Percentiles rank a stretch among this genome's conserved stretches.
Conservation (phyloP, 1,140 invertebrate species). For the Chrysopa pallens region DNA sequence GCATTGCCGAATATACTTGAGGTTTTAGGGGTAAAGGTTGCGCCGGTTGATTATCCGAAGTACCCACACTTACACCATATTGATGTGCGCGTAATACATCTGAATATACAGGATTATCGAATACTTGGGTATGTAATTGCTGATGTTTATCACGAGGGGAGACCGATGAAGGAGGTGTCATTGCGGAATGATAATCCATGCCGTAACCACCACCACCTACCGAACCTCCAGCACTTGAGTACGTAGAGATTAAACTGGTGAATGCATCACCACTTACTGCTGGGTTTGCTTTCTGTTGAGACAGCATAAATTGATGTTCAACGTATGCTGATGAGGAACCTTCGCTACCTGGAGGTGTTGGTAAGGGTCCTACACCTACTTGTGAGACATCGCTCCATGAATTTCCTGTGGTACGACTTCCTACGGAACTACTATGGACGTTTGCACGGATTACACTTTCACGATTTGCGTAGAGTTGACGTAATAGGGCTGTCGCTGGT, state of each 20-base stretch:
- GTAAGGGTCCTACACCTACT: conserved; percentile 44
- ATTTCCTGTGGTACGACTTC: conserved; percentile 32
- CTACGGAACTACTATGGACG: conserved; percentile 33
- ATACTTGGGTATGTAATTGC: conserved; percentile 24
- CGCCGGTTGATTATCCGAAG: conserved; percentile 29
- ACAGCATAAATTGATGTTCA: conserved; percentile 50
- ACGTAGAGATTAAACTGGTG: conserved; percentile 36
- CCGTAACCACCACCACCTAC: conserved; percentile 44
- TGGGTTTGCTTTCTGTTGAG: conserved; percentile 33
- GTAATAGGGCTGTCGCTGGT: conserved; percentile 67
- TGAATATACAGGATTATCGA: conserved; percentile 27
- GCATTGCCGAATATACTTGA: conserved; percentile 61
- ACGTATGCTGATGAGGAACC: conserved; percentile 51
- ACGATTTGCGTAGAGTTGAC: conserved; percentile 80
- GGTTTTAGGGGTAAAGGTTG: conserved; percentile 73
- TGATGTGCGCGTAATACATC: conserved; percentile 41
- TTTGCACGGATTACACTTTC: conserved; percentile 88
- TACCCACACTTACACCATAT: conserved; percentile 7
- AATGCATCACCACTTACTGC: conserved; percentile 32
- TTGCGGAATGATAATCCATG: conserved; percentile 73
- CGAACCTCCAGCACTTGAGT: conserved; percentile 32
- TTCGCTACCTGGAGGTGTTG: conserved; percentile 72
- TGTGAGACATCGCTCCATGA: conserved; percentile 17
- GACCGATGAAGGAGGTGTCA: conserved; percentile 88
- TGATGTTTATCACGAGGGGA: conserved; percentile 77